Base-by-base conservation (phyloP, 2,797 vertebrate genomes). In the Pogonophryne albipinna region DNA sequence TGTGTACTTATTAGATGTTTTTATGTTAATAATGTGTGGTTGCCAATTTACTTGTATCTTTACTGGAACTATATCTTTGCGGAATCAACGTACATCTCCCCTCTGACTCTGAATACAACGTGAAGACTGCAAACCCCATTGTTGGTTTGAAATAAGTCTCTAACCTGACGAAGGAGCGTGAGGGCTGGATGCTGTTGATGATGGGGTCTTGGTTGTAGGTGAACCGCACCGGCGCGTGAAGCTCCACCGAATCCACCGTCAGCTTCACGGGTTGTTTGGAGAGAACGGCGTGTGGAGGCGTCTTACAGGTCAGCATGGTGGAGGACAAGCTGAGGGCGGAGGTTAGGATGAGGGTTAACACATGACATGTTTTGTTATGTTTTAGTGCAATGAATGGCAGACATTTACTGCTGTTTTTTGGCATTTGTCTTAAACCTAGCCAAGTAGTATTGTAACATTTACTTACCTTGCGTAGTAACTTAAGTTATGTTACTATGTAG, bases 81-180 rank as follows among this genome's bases (percentile, higher is more conserved):
- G 27, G 27, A 27, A 27, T 27, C 27, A 27, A 27, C 27, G 7
- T 6, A 38, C 34, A 38, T 38, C 34, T 38, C 34, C 34, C 34
- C 34, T 38, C 34, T 38, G 34, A 38, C 8, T 6, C 34, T 38
- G 34, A 38, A 38, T 9, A 9, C 6, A 38, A 38, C 34, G 2
- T 38, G 7, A 38, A 38, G 34, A 6, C 9, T 60, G 10, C 34
- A 31, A 38, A 10, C 6, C 19, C 5, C 8, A 4, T 15, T 49
- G 5, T 17, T 17, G 41, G 1, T 38, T 38, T 38, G 6, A 38
- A 38, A 0, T 9, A 14, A 38, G 34, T 38, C n/a, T 17, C 81
- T 63, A 0, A 93, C 98, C 97, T 99, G 85, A 99, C 94, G 52
- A 99, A 99, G 87, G 98, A 98, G 89, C 97, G 97, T 1, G 95